Percentiles rank a stretch among this genome's conserved stretches.
Evolutionary conservation across 2,797 vertebrate species (phyloP).

Genomic region (Lemur catta): DNA sequence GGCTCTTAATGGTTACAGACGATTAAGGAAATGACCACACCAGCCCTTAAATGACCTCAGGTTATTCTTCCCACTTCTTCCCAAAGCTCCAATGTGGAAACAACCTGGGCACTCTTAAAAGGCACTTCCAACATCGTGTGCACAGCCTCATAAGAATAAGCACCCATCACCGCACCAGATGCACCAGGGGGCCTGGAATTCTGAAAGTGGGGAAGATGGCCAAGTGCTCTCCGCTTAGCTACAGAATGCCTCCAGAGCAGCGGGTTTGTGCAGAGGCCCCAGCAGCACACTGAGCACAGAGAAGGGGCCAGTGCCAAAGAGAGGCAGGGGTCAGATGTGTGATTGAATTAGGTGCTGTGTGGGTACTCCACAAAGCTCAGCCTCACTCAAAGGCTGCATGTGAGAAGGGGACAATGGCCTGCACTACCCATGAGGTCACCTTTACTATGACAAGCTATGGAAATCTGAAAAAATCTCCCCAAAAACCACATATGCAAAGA

Average conservation of each 20-base stretch:
- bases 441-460: conserved; percentile 91
- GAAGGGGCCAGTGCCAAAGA: conserved; percentile 75
- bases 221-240: not conserved
- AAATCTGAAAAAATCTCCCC: conserved; percentile 83
- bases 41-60: conserved; percentile 53
- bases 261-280: conserved; percentile 53
- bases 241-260: not conserved
- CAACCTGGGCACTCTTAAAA: not conserved
- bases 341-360: conserved; percentile 90
- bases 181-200: not conserved
- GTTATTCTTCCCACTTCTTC: not conserved
- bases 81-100: not conserved
- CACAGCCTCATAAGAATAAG: not conserved
- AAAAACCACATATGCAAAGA: conserved; percentile 67
- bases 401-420: conserved; percentile 87
- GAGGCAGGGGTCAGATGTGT: conserved; percentile 80
- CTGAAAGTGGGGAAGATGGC: not conserved
- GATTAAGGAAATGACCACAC: conserved; percentile 47
- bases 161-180: not conserved
- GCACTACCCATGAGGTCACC: conserved; percentile 86
- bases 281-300: conserved; percentile 27
- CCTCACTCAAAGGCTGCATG: conserved; percentile 90
- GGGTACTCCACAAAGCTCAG: conserved; percentile 90
- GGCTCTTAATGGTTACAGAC: conserved; percentile 29
- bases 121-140: not conserved